Base-by-base conservation (phyloP, 2,888 invertebrate species). In the Drosophila paramelanica region DNA sequence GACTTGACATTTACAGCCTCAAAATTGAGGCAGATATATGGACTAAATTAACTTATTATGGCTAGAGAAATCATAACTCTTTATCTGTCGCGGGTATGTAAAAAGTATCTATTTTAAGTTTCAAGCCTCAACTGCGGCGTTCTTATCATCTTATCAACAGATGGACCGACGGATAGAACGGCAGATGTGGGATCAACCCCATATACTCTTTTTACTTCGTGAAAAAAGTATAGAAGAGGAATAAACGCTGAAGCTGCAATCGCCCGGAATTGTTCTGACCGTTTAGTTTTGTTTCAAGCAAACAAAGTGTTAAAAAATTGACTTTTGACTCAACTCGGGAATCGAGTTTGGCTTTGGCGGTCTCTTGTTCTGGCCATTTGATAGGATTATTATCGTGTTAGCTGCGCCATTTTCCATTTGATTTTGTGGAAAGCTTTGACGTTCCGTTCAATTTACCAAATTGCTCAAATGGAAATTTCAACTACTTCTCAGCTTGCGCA, bases 381-480 rank as follows among this genome's bases (percentile, higher is more conserved):
- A 87, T 84, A 73, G 83, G 87, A 84, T 84, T 87, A 87, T 87
- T 87, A 87, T 84, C 73, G 71, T 87, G 87, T 84, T 84, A 77
- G 78, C 79, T 62, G 52, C 43, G 55, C 67, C 69, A 61, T 73
- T 77, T 82, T 67, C 73, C 60, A 69, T 76, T 85, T 73, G 83
- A 82, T 73, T 73, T 72, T 80, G 77, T 55, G 73, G 56, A 51
- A 61, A 67, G 67, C 69, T 53, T 73, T 73, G 67, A 61, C 77
- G 84, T 84, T 87, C 71, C 78, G 85, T 84, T 84, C 87, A 87
- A 84, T 84, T 84, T 81, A 73, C 53, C 80, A 81, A 81, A 73
- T 73, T 79, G 75, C 62, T 81, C 67, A 61, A 87, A 79, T 75
- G 78, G 67, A 81, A 84, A 79, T 70, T 79, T 79, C 71, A 71